Conservation (phyloP, 2,113 vertebrate species). For the Pangasianodon hypophthalmus region DNA sequence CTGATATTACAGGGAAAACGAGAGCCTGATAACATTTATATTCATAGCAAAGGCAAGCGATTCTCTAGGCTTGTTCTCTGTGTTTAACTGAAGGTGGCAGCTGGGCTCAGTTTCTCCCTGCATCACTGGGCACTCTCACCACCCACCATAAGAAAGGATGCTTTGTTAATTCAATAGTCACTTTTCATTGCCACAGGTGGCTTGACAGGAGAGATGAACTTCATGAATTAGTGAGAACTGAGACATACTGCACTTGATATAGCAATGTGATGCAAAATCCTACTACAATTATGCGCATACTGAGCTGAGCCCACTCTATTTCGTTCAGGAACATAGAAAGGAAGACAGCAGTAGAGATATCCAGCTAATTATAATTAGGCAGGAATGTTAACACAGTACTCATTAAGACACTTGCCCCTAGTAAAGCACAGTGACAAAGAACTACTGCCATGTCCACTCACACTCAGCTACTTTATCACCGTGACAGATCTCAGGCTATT, state of each 20-base stretch:
- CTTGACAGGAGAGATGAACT: conserved; percentile 51
- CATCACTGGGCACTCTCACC: conserved; percentile 32
- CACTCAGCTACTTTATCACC: conserved; percentile 61
- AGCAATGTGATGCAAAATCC: conserved; percentile 59
- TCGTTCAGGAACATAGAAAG: conserved; percentile 38
- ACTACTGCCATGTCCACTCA: conserved; percentile 63
- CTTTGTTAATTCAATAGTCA: conserved; percentile 35
- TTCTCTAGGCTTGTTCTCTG: conserved; percentile 26
- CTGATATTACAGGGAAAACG: conserved; percentile 56
- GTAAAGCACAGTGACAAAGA: conserved; percentile 59
- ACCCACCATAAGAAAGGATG: conserved; percentile 41
- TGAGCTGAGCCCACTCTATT: not conserved
- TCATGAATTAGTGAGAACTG: conserved; percentile 61
- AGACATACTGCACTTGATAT: conserved; percentile 44
- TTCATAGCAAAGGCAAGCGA: conserved; percentile 31
- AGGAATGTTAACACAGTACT: conserved; percentile 70
- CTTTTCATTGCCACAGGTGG: conserved; percentile 34
- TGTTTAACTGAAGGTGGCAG: conserved; percentile 37
- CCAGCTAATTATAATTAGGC: conserved; percentile 68
- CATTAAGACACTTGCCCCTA: conserved; percentile 61
- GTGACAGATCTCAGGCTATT: conserved; percentile 72
- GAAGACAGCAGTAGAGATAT: conserved; percentile 26
- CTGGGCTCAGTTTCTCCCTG: conserved; percentile 21
- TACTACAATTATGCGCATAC: conserved; percentile 61
- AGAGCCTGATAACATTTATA: conserved; percentile 57